Evolutionary conservation across 2,113 vertebrate genomes (phyloP), one percentile per base, ranked within the genome.

Genomic region (Alces alces): DNA sequence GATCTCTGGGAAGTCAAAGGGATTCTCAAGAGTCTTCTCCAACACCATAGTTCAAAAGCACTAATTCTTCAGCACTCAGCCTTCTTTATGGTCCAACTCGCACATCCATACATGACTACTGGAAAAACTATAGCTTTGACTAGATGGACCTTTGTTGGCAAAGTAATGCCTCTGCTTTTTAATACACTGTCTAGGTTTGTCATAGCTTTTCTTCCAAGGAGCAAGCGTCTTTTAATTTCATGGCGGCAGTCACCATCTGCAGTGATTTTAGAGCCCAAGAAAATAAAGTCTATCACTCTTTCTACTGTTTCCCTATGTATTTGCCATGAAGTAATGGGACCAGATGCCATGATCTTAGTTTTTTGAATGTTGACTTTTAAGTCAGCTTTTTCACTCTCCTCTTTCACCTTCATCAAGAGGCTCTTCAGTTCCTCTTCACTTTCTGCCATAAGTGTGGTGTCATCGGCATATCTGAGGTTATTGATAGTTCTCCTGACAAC

Each of bases 61-160:
- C 0, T 17, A 70, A 6, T 36, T 70, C n/a, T 64, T 64, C 3
- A 0, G 15, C 6, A 0, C 15, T 70, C 19, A 70, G n/a, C n/a
- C n/a, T 70, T 70, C n/a, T 70, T 70, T 70, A 36, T 23, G 9
- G 19, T 70, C 64, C 19, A 70, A 36, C 64, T 70, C n/a, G 36
- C 9, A 70, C 64, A 70, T 36, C 64, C 64, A 70, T 36, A 70
- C 2, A 36, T 23, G 64, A 36, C n/a, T 23, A 36, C 64, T 70
- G 64, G 9, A 36, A 70, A 70, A 36, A 36, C n/a, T 19, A 36
- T 19, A 36, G 11, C 64, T 70, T 70, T 70, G n/a, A 70, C n/a
- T 36, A 36, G n/a, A 36, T 0, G 9, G 64, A 36, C 2, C 17
- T 70, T 21, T 21, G 17, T 36, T 70, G 64, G 17, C n/a, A 70